Conservation (phyloP, 2,888 invertebrate species). For the Aquatica leii region DNA sequence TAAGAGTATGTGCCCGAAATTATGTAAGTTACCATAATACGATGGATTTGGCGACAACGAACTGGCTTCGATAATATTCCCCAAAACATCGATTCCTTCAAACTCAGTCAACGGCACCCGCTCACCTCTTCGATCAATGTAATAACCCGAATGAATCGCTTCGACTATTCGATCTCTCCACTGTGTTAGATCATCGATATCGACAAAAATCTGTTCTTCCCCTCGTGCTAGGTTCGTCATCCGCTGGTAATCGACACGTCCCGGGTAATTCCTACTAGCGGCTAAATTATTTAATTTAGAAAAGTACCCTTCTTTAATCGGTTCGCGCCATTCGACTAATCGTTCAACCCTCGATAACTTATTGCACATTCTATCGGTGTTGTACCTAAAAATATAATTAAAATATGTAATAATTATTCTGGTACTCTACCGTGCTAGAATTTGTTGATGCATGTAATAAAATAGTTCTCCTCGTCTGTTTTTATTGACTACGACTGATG, state of each 20-base stretch:
- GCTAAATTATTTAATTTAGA: conserved; percentile 83
- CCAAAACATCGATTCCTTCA: conserved; percentile 79
- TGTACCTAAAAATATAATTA: too few species aligned
- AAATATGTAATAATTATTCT: too few species aligned
- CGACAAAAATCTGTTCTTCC: conserved; percentile 71
- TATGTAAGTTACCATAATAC: conserved; percentile 83
- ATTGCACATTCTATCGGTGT: conserved; percentile 79
- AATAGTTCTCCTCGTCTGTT: conserved; percentile 82
- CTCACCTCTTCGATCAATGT: conserved; percentile 66
- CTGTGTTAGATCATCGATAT: conserved; percentile 75
- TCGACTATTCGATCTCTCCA: conserved; percentile 79
- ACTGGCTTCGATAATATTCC: conserved; percentile 80
- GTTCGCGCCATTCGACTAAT: conserved; percentile 71
- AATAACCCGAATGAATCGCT: conserved; percentile 71
- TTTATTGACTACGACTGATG: conserved; percentile 71
- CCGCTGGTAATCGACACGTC: conserved; percentile 67
- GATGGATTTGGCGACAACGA: conserved; percentile 73
- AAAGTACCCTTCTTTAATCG: conserved; percentile 82
- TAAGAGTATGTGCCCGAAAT: conserved; percentile 81
- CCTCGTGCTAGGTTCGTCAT: conserved; percentile 72
- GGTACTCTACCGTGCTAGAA: conserved; percentile 69
- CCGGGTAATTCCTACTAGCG: conserved; percentile 78
- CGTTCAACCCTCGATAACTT: conserved; percentile 70
- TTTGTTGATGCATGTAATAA: conserved; percentile 81
- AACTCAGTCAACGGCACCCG: conserved; percentile 68